These are phyloP conservation scores for Microctonus brassicae DNA, from an alignment of 2,888 invertebrate species.

Conservation along the genomic window DNA sequence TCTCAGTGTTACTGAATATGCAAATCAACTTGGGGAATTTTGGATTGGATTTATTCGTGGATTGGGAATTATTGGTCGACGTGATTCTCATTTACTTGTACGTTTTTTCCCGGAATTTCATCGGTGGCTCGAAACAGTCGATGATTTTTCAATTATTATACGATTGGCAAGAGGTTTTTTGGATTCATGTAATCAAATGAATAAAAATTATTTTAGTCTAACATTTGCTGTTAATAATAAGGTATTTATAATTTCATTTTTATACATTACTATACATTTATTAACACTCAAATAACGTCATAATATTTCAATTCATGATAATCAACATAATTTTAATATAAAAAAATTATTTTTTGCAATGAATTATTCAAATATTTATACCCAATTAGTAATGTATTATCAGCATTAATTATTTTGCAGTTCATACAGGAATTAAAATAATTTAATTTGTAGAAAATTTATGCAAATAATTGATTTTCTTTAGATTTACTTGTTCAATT, in stretches of 20 bases:
- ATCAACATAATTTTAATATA: no score
- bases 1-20: slow-evolving; percentile 71
- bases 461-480: background rate
- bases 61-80: slow-evolving; percentile 73
- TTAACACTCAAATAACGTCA: no score
- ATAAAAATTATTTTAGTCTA: slow-evolving; percentile 63
- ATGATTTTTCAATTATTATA: slow-evolving; percentile 52
- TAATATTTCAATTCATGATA: no score
- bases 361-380: no score
- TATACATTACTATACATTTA: background rate
- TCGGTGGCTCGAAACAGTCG: slow-evolving; percentile 69
- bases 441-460: no score
- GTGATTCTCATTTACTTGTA: slow-evolving; percentile 73
- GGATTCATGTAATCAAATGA: slow-evolving; percentile 56
- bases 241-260: slow-evolving; percentile 65
- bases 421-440: no score
- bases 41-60: slow-evolving; percentile 76
- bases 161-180: slow-evolving; percentile 59
- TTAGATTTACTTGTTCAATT: background rate
- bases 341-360: slow-evolving; percentile 2
- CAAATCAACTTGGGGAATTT: slow-evolving; percentile 71
- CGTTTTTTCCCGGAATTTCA: slow-evolving; percentile 74
- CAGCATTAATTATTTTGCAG: no score
- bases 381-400: no score
- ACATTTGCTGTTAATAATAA: slow-evolving; percentile 71